Evolutionary conservation across 2,888 invertebrate species (phyloP).

Genomic region (Eristalinus sepulchralis): DNA sequence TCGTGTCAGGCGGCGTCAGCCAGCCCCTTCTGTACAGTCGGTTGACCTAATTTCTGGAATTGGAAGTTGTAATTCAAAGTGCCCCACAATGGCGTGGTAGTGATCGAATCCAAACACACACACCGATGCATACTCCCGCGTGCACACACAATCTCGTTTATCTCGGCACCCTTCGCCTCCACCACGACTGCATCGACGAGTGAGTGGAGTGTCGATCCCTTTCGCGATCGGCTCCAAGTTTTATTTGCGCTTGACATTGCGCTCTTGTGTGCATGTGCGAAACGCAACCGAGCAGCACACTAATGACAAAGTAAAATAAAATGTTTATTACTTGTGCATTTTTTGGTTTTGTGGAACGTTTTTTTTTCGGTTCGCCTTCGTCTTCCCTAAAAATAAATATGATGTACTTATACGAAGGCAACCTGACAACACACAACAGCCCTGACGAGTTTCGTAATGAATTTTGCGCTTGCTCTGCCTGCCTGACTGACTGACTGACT

Average conservation of each 20-base stretch:
- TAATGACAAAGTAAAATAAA: conserved; percentile 69
- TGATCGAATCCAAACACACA: not conserved
- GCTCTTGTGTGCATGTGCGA: conserved; percentile 21
- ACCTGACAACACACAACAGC: conserved; percentile 57
- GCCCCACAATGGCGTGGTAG: conserved; percentile 16
- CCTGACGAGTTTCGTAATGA: conserved; percentile 68
- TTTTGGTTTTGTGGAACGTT: conserved; percentile 6
- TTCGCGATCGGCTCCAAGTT: conserved; percentile 45
- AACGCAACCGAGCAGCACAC: conserved; percentile 45
- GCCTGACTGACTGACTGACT: not conserved
- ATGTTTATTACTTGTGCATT: conserved; percentile 64
- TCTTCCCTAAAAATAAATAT: conserved; percentile 66
- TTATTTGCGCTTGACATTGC: conserved; percentile 55
- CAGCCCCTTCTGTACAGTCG: conserved; percentile 70
- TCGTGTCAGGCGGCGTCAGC: conserved; percentile 47
- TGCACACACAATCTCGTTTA: not conserved
- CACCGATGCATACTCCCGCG: not conserved
- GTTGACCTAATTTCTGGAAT: conserved; percentile 79
- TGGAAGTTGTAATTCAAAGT: conserved; percentile 68
- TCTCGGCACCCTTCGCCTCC: conserved; percentile 26
- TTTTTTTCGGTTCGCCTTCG: conserved; percentile 9
- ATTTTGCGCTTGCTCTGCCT: conserved; percentile 50
- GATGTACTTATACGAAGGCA: conserved; percentile 58
- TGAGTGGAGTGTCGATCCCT: conserved; percentile 21
- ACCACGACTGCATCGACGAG: not conserved